These are phyloP conservation scores for Bubalus kerabau DNA, from an alignment of 2,113 vertebrate genomes.

Conservation along the genomic window DNA sequence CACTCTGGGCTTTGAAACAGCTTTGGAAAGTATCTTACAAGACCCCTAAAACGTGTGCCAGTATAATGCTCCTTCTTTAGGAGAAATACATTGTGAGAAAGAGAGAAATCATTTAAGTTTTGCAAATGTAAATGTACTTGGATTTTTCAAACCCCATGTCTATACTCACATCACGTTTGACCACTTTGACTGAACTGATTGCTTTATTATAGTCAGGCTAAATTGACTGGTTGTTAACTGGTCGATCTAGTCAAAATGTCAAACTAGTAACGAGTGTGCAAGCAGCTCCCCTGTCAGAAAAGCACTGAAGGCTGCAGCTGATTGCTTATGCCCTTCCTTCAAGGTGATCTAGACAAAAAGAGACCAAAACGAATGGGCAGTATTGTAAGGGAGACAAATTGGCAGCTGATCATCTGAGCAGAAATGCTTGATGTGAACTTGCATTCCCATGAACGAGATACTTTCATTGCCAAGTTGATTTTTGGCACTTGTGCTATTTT, in stretches of 20 bases:
- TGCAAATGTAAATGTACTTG: conserved; percentile 41
- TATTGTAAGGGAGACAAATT: conserved; percentile 9
- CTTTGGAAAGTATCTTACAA: background rate
- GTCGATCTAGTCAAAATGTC: conserved; percentile 66
- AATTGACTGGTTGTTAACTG: conserved; percentile 52
- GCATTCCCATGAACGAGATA: conserved; percentile 1
- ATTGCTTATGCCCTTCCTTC: conserved; percentile 36
- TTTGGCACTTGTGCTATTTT: conserved; percentile 58
- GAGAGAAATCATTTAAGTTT: conserved; percentile 27
- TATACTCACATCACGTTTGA: conserved; percentile 3
- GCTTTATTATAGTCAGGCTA: conserved; percentile 53
- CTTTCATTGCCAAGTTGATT: conserved; percentile 59
- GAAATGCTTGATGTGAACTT: conserved; percentile 39
- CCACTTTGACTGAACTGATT: conserved; percentile 51
- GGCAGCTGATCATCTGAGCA: background rate
- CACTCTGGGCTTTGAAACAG: background rate
- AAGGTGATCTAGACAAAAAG: conserved; percentile 38
- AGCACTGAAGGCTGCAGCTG: conserved; percentile 6
- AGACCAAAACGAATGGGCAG: background rate
- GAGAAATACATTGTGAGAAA: conserved; percentile 26
- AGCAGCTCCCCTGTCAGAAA: conserved; percentile 37
- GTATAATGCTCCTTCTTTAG: background rate
- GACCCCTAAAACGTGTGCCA: background rate
- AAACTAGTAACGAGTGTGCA: conserved; percentile 53
- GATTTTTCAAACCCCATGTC: conserved; percentile 39